A percentile compares a stretch with the other conserved stretches of the same genome.
These are phyloP conservation scores for Bombyx mori DNA, from an alignment of 1,140 invertebrate genomes.

Conservation along the genomic window ASM3026992v2 NC_085108.1:3450001-3450500, in stretches of 20 bases:
- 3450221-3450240: background rate
- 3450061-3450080: background rate
- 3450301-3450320: background rate
- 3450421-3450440: background rate
- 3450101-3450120: background rate
- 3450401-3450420: no score
- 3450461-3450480: background rate
- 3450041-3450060: no score
- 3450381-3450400: no score
- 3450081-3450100: background rate
- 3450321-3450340: background rate
- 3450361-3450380: background rate
- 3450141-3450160: background rate
- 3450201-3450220: background rate
- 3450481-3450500: background rate
- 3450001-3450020: constrained; percentile 14
- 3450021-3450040: constrained; percentile 14
- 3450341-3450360: background rate
- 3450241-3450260: background rate
- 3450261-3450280: background rate
- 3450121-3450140: background rate
- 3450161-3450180: background rate
- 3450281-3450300: background rate
- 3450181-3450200: background rate
- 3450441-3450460: background rate